A percentile compares a stretch with the other conserved stretches of the same genome.
Conservation (phyloP, 1,140 invertebrate species). For the Hesperophylax magnus region DNA sequence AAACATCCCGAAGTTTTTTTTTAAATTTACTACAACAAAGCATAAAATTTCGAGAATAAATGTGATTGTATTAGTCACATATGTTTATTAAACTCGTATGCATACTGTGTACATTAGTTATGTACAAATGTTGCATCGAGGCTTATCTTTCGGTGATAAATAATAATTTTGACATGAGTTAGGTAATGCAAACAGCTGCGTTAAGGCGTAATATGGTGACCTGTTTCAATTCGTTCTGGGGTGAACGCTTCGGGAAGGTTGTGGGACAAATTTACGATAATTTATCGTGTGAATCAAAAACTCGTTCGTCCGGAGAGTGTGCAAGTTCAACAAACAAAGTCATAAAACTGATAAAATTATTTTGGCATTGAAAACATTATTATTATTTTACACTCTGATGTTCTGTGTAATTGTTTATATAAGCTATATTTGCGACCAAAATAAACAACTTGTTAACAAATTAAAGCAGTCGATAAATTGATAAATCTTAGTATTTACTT, state of each 20-base stretch:
- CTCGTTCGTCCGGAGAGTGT: not conserved
- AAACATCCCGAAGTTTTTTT: too few species aligned
- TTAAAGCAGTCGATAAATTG: too few species aligned
- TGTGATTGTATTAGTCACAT: too few species aligned
- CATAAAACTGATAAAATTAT: constrained; percentile 8
- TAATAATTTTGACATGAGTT: not conserved
- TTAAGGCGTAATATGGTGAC: not conserved
- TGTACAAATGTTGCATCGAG: not conserved
- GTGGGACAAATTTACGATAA: constrained; percentile 3
- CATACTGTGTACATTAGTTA: too few species aligned
- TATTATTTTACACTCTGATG: not conserved
- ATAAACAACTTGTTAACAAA: too few species aligned
- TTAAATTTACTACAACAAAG: too few species aligned
- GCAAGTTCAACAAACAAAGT: constrained; percentile 12
- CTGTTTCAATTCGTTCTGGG: not conserved
- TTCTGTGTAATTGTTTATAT: too few species aligned
- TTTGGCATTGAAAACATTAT: not conserved
- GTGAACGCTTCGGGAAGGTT: constrained; percentile 16
- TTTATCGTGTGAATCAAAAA: constrained; percentile 18
- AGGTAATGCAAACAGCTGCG: not conserved
- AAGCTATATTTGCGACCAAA: too few species aligned
- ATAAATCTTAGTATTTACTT: too few species aligned
- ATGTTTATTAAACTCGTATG: too few species aligned
- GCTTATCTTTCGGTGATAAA: not conserved
- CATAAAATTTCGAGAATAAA: too few species aligned